A percentile compares a stretch with the other conserved stretches of the same genome.
These are phyloP conservation scores for Cardiocondyla obscurior DNA, from an alignment of 1,140 invertebrate species.

Conservation along the genomic window DNA sequence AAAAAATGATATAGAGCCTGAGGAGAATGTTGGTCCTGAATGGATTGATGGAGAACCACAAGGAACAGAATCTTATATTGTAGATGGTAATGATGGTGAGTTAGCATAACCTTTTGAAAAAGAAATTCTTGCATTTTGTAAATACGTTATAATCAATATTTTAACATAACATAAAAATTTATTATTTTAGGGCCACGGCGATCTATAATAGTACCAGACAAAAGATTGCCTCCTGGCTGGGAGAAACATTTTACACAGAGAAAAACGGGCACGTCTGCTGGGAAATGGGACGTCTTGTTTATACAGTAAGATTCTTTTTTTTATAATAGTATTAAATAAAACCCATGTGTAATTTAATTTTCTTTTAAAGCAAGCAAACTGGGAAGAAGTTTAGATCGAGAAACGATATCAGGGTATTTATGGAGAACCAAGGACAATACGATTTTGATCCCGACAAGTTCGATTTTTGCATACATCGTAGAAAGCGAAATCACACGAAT, in stretches of 20 bases:
- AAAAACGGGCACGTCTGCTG: constrained; percentile 87
- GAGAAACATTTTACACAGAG: constrained; percentile 90
- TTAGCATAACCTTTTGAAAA: neutral
- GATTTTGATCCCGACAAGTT: constrained; percentile 82
- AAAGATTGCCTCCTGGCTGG: constrained; percentile 89
- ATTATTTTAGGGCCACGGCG: constrained; percentile 80
- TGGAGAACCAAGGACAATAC: constrained; percentile 77
- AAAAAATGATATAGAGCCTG: constrained; percentile 69
- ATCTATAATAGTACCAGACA: constrained; percentile 89
- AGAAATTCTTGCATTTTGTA: neutral
- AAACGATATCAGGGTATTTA: constrained; percentile 81
- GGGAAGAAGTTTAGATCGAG: constrained; percentile 83
- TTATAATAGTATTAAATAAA: neutral
- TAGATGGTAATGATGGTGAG: constrained; percentile 80
- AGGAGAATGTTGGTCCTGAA: constrained; percentile 77
- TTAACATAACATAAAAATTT: constrained; percentile 1
- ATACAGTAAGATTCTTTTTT: constrained; percentile 84
- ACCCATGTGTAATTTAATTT: constrained; percentile 32
- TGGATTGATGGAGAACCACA: constrained; percentile 81
- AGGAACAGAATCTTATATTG: constrained; percentile 78
- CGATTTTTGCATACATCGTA: constrained; percentile 83
- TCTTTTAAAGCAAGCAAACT: constrained; percentile 74
- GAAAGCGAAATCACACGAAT: constrained; percentile 68
- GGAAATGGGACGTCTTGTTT: constrained; percentile 92
- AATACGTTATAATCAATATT: neutral